phyloP scores from a whole-genome alignment of 2,113 vertebrate species.

The Tichodroma muraria region DNA sequence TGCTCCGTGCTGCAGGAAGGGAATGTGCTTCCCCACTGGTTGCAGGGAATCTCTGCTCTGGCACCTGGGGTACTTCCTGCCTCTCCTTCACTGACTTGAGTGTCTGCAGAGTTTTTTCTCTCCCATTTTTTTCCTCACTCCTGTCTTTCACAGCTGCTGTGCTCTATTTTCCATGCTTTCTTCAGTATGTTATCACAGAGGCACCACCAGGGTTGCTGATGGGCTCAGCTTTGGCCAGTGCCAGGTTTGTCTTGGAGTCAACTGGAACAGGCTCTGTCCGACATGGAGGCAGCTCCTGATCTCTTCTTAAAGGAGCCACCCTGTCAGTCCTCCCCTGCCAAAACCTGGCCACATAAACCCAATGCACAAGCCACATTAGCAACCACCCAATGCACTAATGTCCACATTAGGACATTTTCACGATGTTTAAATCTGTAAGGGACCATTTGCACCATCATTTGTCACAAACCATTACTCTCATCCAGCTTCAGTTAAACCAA shows the following conservation, averaged over 20 bases:
- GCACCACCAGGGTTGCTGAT: not conserved
- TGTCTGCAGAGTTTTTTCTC: not conserved
- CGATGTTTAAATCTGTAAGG: not conserved
- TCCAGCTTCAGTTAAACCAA: not conserved
- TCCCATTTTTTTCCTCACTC: not conserved
- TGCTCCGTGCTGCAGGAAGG: not conserved
- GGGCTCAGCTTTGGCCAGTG: not conserved
- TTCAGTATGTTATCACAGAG: not conserved
- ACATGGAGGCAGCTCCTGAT: not conserved
- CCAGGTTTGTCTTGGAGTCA: accelerated
- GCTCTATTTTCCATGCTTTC: not conserved
- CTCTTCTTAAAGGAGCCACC: not conserved
- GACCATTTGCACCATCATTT: not conserved
- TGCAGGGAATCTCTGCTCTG: not conserved
- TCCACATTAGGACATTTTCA: not conserved
- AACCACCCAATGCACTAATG: no score
- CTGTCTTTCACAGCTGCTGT: not conserved
- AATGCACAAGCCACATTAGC: not conserved
- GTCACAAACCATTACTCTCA: not conserved
- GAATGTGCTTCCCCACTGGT: accelerated
- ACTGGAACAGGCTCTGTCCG: accelerated
- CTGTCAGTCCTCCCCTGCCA: not conserved
- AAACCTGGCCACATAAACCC: not conserved
- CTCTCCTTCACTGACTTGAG: not conserved
- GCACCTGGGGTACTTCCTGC: not conserved